Evolutionary conservation across 2,113 vertebrate genomes (phyloP), one percentile per base, ranked within the genome.

Genomic region (Laticauda colubrina): DNA sequence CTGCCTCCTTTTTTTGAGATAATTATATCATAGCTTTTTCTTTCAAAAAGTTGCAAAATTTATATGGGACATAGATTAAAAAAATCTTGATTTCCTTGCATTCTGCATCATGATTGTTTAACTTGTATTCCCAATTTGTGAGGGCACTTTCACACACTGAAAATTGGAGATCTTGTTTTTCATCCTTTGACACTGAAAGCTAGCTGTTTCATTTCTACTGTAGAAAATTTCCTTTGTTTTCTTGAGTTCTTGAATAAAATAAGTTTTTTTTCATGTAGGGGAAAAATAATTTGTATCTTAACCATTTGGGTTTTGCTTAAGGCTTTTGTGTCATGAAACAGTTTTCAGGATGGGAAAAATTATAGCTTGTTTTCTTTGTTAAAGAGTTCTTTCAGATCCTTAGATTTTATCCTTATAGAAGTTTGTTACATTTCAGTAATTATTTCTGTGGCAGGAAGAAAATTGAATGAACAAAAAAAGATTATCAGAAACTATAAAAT

Each of bases 361-460:
- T 92, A 87, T 90, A 93, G 93, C 87, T 45, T 45, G n/a, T 87
- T 95, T 87, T 90, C 92, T 93, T 94, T 93, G 87, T 95, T 96
- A 56, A 15, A 15, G 24, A 24, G 29, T 26, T 34, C 3, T 54
- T 88, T 75, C 12, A 54, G 15, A 75, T 24, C 12, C 23, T 10
- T 18, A 75, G 87, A 81, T 89, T 43, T 21, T 18, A 5, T 91
- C 43, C 23, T 14, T 14, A 56, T 92, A 51, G 29, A 75, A 7
- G 34, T 29, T 85, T 20, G 29, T 45, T 57, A 45, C 55, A 91
- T 45, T 45, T 24, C 10, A 45, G 20, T n/a, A 69, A 14, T 85
- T 34, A 85, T 56, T 39, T 45, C 29, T 15, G 54, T 11, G 45
- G 53, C 7, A 45, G 53, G 23, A 57, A 54, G 2, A 29, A 5